Evolutionary conservation across 2,113 vertebrate genomes (phyloP), one percentile per base, ranked within the genome.

Genomic region (Strix uralensis): DNA sequence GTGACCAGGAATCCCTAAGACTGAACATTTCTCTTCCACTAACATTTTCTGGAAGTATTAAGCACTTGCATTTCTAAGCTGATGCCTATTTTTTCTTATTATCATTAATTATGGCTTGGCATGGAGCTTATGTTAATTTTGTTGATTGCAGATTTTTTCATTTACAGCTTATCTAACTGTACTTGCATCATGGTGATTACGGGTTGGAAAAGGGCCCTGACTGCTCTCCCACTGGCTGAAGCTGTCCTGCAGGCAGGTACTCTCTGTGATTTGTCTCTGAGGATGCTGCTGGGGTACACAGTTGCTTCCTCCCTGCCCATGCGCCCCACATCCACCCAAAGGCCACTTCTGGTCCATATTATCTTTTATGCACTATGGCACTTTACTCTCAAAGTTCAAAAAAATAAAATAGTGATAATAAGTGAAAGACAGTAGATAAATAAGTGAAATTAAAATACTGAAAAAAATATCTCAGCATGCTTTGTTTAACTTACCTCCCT

Each of bases 81-180:
- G 51, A 57, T 75, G 40, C 26, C 18, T 85, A 12, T 15, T 66
- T 94, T 66, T 72, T 52, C 6, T 79, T 81, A 54, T 63, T 44
- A 40, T 69, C 30, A 36, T 72, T 88, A 89, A 90, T 86, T 93
- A 58, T 11, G 15, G 21, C 63, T 91, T 88, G 78, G 67, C 22
- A 15, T 29, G 26, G 51, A 78, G 46, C 14, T 87, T 32, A 30
- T 54, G 38, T 67, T 83, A 96, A 95, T 95, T 90, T 47, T 61
- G 59, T 63, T 96, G 88, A 26, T 51, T 74, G 61, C 51, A 67
- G 72, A 82, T 93, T 96, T 97, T 92, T 96, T 57, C 87, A 88
- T 80, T 84, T 94, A 14, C 51, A 90, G 94, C 92, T 58, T 84
- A 57, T 86, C 57, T 86, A 96, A 78, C 92, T 84, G 85, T 84